A percentile compares a stretch with the other conserved stretches of the same genome.
These are phyloP conservation scores for Macheiramphus alcinus DNA, from an alignment of 2,113 vertebrate species.

Conservation along the genomic window DNA sequence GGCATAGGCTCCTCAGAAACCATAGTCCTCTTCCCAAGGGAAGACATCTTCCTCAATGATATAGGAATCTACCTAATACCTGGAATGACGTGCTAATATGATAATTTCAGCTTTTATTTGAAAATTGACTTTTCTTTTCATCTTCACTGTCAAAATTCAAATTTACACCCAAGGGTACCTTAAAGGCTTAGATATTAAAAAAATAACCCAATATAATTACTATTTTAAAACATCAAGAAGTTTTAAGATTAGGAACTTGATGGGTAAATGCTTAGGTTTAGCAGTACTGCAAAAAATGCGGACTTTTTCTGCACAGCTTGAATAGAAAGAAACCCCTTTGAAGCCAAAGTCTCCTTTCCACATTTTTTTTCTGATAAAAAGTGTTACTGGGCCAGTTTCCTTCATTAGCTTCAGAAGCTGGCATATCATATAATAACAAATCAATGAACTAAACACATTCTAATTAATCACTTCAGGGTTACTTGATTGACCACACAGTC, in stretches of 20 bases:
- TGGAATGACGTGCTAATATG: neutral
- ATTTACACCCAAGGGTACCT: neutral
- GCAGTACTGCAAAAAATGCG: neutral
- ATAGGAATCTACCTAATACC: neutral
- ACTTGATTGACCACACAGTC: neutral
- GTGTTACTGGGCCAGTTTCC: neutral
- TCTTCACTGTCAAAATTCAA: neutral
- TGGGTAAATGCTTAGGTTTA: neutral
- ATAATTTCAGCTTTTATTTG: neutral
- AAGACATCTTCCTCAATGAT: neutral
- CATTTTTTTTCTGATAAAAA: neutral
- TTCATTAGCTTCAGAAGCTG: neutral
- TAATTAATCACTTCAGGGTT: neutral
- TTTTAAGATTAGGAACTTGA: neutral
- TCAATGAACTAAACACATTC: neutral
- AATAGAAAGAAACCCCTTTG: neutral
- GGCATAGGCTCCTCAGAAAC: neutral
- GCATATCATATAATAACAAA: neutral
- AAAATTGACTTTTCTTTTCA: neutral
- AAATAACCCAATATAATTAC: neutral
- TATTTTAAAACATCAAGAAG: neutral
- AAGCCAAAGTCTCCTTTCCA: neutral
- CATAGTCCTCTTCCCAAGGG: neutral
- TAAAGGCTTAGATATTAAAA: neutral
- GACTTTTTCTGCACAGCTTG: neutral